phyloP scores from a whole-genome alignment of 2,797 vertebrate genomes.

The Halcyon leucocephala region DNA sequence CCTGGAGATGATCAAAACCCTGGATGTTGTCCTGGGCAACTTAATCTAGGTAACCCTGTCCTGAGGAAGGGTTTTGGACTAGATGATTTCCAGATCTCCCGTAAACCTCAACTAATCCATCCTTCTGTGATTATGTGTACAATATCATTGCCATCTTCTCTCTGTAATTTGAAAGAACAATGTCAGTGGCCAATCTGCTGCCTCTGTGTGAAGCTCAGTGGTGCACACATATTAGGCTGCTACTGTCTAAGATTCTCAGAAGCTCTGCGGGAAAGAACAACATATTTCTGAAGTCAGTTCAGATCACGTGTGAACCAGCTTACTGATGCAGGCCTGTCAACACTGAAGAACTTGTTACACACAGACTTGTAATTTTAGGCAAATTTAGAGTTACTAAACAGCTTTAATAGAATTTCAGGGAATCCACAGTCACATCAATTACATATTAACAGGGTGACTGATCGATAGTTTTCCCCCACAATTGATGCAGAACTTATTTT shows the following conservation, averaged over 20 bases:
- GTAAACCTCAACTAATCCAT: not conserved
- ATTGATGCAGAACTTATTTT: not conserved
- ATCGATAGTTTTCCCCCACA: not conserved
- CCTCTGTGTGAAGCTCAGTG: not conserved
- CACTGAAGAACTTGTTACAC: not conserved
- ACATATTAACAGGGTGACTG: not conserved
- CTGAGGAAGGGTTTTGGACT: not conserved
- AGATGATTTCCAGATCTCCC: not conserved
- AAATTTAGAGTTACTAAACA: not conserved
- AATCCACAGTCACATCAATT: not conserved
- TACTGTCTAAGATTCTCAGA: not conserved
- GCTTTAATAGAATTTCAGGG: not conserved
- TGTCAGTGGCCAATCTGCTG: not conserved
- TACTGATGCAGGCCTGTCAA: not conserved
- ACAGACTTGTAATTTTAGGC: not conserved
- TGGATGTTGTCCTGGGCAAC: not conserved
- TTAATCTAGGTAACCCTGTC: not conserved
- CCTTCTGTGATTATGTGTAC: not conserved
- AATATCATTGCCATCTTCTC: not conserved
- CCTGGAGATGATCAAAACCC: not conserved
- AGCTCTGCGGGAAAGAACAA: not conserved
- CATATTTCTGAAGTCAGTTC: not conserved
- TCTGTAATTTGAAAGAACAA: not conserved
- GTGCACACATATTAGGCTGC: not conserved
- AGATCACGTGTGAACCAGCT: not conserved